These are phyloP conservation scores for Tenthredo mesomela DNA, from an alignment of 2,888 invertebrate species.

Conservation along the genomic window DNA sequence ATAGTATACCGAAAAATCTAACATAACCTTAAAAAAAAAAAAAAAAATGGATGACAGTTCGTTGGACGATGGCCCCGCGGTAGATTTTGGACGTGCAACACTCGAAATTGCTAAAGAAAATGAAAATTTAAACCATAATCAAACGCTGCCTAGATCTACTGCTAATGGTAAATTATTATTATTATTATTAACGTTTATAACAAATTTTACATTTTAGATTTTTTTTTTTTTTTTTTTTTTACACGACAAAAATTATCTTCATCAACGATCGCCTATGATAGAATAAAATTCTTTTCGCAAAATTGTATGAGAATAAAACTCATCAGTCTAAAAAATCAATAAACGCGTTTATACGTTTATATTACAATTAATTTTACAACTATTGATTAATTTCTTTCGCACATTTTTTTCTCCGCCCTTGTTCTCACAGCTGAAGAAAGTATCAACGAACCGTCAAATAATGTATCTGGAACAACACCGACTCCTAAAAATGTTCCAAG, in stretches of 20 bases:
- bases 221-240: not conserved
- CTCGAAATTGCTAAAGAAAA: slow-evolving; percentile 67
- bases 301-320: not conserved
- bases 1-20: not conserved
- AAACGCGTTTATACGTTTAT: not conserved
- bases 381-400: too few species aligned
- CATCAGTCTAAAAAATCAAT: not conserved
- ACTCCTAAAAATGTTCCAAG: slow-evolving; percentile 58
- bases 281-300: not conserved
- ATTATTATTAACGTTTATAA: not conserved
- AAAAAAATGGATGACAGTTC: slow-evolving; percentile 57
- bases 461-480: not conserved
- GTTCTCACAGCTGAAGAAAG: not conserved
- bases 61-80: slow-evolving; percentile 68
- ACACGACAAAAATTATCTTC: not conserved
- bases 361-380: not conserved
- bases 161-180: not conserved
- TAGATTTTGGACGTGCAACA: slow-evolving; percentile 68
- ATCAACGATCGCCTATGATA: too few species aligned
- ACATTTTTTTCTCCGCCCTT: too few species aligned
- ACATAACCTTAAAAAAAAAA: slow-evolving; percentile 21
- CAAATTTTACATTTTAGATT: not conserved
- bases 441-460: not conserved
- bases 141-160: not conserved
- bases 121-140: slow-evolving; percentile 54